Base-by-base conservation (phyloP, 2,113 vertebrate genomes). In the Psilopsiagon aurifrons region DNA sequence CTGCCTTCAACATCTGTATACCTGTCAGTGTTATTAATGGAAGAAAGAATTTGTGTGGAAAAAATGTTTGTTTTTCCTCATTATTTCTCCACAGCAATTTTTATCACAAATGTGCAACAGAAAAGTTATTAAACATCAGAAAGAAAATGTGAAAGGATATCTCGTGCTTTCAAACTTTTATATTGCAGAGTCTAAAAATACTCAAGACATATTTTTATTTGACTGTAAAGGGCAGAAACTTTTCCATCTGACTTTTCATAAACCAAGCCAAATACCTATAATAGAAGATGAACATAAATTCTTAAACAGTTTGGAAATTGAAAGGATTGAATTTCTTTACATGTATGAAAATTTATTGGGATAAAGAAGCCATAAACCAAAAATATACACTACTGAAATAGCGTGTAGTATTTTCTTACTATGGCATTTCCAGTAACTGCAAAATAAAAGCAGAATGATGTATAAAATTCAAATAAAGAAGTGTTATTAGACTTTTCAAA, bases 361-460 rank as follows among this genome's bases (percentile, higher is more conserved):
- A 84, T 79, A 66, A 93, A 73, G 57, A 90, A 90, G 73, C 67
- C 37, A 70, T 78, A 94, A 66, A 51, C 77, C 37, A 93, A 49
- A 87, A 95, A 79, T 82, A 70, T 5, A 1, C 78, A 43, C 76
- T 54, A 16, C 54, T 90, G 92, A 95, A 97, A 88, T 9, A 47
- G 35, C 8, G 8, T 8, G 37, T 59, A 75, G 59, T 78, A 54
- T 95, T 93, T 88, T 91, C 83, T 91, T 92, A 19, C 17, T 33
- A 37, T 90, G 37, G 20, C 29, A 91, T 97, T 97, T 96, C 80
- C 57, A 97, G 84, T 55, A 95, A 55, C 49, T 76, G 75, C 57
- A 94, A 94, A 95, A 51, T 19, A 25, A 81, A 91, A 94, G 17
- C 54, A 77, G 57, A 95, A 90, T 71, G 46, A 39, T 79, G 41